Percentiles rank a stretch among this genome's conserved stretches.
These are phyloP conservation scores for Neosalanx taihuensis DNA, from an alignment of 2,797 vertebrate species.

Conservation along the genomic window DNA sequence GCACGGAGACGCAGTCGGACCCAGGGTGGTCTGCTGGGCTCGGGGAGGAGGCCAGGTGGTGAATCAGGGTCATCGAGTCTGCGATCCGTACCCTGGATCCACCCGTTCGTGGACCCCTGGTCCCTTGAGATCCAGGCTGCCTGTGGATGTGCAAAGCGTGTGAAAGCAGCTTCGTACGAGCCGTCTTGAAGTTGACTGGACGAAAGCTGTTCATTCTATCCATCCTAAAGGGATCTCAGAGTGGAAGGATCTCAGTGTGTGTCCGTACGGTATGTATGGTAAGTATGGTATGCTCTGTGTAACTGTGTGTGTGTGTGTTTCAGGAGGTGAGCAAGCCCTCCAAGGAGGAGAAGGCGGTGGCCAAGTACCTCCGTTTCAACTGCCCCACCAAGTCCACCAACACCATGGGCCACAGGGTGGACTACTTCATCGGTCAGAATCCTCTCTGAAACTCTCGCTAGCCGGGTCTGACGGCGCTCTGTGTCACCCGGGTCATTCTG, in stretches of 20 bases:
- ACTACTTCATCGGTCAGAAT: constrained; percentile 93
- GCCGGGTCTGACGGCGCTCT: too few relatives aligned
- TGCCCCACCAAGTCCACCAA: constrained; percentile 97
- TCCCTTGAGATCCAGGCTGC: too few relatives aligned
- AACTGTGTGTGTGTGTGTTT: constrained; percentile 29
- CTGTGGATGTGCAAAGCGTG: too few relatives aligned
- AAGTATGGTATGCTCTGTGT: not conserved
- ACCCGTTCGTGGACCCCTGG: too few relatives aligned
- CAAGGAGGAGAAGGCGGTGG: constrained; percentile 98
- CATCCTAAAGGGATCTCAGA: too few relatives aligned
- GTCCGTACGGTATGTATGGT: not conserved
- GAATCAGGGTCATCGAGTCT: too few relatives aligned
- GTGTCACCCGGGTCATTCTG: too few relatives aligned
- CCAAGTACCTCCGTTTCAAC: constrained; percentile 97
- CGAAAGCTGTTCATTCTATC: too few relatives aligned
- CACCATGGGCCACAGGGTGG: constrained; percentile 97
- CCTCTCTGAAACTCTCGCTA: too few relatives aligned
- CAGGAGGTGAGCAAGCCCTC: constrained; percentile 96
- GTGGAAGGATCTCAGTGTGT: not conserved
- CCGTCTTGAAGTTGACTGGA: too few relatives aligned
- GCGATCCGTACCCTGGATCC: too few relatives aligned
- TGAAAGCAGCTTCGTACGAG: too few relatives aligned
- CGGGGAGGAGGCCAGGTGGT: not conserved
- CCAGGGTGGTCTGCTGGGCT: not conserved
- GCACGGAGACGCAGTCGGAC: constrained; percentile 31